Evolutionary conservation across 2,888 invertebrate species (phyloP).

Genomic region (Lasius platythorax): DNA sequence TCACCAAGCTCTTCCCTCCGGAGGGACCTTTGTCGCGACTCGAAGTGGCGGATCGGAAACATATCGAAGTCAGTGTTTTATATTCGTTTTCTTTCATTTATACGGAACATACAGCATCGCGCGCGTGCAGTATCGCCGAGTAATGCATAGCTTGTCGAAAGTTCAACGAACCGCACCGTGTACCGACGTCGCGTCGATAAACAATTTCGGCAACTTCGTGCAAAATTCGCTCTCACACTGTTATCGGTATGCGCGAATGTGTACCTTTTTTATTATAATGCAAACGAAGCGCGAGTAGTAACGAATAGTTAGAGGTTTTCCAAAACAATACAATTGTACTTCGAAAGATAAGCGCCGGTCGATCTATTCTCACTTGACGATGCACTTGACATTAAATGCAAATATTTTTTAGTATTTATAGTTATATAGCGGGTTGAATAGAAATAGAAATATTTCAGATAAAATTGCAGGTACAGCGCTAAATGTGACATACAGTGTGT

Average conservation of each 20-base stretch:
- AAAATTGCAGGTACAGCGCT: not conserved
- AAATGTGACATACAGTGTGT: not conserved
- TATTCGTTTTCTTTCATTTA: slow-evolving; percentile 56
- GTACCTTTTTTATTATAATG: not conserved
- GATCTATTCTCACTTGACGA: not conserved
- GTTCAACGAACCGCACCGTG: slow-evolving; percentile 46
- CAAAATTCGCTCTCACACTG: not conserved
- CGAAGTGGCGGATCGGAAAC: slow-evolving; percentile 58
- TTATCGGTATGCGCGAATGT: slow-evolving; percentile 4
- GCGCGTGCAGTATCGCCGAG: not conserved
- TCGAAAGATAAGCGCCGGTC: not conserved
- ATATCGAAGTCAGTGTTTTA: slow-evolving; percentile 66
- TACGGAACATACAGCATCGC: slow-evolving; percentile 31
- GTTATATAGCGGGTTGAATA: not conserved
- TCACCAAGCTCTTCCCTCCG: not conserved
- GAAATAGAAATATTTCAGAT: not conserved
- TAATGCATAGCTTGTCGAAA: slow-evolving; percentile 37
- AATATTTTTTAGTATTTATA: not conserved
- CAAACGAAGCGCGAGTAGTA: not conserved
- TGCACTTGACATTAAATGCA: not conserved
- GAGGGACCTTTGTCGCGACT: slow-evolving; percentile 53
- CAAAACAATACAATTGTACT: not conserved
- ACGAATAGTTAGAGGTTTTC: not conserved
- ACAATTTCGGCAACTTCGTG: slow-evolving; percentile 6
- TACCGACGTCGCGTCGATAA: slow-evolving; percentile 25